Evolutionary conservation across 2,888 invertebrate genomes (phyloP).

Genomic region (Cheilosia soror): DNA sequence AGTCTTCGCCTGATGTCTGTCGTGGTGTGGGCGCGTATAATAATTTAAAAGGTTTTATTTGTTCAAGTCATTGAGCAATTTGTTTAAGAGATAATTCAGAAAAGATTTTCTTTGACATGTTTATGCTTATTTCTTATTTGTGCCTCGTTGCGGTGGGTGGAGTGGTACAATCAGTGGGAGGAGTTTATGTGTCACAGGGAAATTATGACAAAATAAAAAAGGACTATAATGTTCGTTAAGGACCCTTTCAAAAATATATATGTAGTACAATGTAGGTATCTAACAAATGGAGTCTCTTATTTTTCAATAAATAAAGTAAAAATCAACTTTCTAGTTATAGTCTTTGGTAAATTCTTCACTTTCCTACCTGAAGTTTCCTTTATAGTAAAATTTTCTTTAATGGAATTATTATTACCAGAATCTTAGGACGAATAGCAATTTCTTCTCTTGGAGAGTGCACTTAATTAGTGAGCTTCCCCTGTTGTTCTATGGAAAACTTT

Average conservation of each 20-base stretch:
- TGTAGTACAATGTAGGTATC: too few relatives aligned
- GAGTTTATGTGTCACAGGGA: not conserved
- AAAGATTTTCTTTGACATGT: conserved; percentile 61
- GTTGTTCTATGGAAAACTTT: conserved; percentile 12
- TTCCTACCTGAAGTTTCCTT: too few relatives aligned
- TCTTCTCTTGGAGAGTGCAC: conserved; percentile 22
- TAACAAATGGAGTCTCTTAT: too few relatives aligned
- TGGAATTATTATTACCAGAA: too few relatives aligned
- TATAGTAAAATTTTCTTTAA: too few relatives aligned
- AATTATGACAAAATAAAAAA: not conserved
- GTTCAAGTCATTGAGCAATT: conserved; percentile 65
- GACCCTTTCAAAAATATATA: too few relatives aligned
- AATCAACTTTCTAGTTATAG: too few relatives aligned
- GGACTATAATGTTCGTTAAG: not conserved
- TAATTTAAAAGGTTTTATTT: conserved; percentile 65
- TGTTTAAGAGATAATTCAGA: conserved; percentile 59
- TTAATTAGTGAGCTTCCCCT: conserved; percentile 37
- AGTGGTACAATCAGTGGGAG: too few relatives aligned
- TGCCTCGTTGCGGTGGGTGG: conserved; percentile 34
- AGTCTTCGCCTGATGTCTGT: too few relatives aligned
- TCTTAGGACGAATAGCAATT: not conserved
- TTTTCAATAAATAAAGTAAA: too few relatives aligned
- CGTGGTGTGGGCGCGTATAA: conserved; percentile 10
- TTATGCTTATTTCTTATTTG: conserved; percentile 61
- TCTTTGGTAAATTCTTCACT: too few relatives aligned